Base-by-base conservation (phyloP, 2,113 vertebrate genomes). In the Struthidea cinerea region DNA sequence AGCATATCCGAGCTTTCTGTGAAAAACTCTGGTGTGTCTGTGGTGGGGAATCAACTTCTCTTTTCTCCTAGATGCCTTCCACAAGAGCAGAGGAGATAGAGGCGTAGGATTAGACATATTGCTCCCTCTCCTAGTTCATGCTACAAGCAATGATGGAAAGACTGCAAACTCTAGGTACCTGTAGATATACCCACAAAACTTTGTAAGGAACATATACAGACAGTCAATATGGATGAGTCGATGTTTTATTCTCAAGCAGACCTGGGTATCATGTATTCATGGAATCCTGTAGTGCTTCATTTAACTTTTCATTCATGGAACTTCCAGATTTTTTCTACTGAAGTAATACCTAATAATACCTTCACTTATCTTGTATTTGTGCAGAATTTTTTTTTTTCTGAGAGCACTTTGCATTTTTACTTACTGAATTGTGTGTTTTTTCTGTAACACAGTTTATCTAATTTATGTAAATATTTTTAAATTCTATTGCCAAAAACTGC, bases 201-300 rank as follows among this genome's bases (percentile, higher is more conserved):
- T 57, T 49, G 7, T 28, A 7, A 78, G 24, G 15, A 89, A 14
- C 14, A 49, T 28, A 21, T 0, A 2, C 8, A 77, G 19, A 41
- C 10, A 26, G 16, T 12, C 15, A 84, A n/a, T 8, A 15, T 50
- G 30, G 8, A 61, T 55, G 20, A 33, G 12, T 16, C 46, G 3
- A 4, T 70, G 15, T 41, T 92, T 63, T 63, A 30, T 87, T 32
- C 33, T 63, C 33, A 59, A 46, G 18, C 9, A 87, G 18, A 70
- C 5, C 39, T 39, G 7, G 3, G 1, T 84, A 19, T 67, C 47
- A 11, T 1, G 0, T 41, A 11, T 74, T 78, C 9, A 20, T 39
- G 33, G 41, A 75, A 33, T 35, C 19, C 15, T 46, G 3, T 52
- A 13, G 19, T 44, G 14, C 8, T 11, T 67, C 16, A 35, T 67